phyloP scores from a whole-genome alignment of 2,113 vertebrate species.

The Cyrtonyx montezumae region DNA sequence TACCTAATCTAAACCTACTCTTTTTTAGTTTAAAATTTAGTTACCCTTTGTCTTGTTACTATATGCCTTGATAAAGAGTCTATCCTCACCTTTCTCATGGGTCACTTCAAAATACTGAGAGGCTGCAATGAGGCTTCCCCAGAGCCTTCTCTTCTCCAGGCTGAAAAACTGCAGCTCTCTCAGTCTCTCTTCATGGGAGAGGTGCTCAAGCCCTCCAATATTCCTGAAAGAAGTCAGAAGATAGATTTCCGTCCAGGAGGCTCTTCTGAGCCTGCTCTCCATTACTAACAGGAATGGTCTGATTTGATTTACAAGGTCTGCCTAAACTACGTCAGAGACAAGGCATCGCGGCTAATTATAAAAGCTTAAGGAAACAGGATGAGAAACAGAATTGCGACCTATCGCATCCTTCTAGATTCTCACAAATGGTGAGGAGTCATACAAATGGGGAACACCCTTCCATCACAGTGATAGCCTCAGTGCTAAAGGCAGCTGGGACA shows the following conservation, averaged over 20 bases:
- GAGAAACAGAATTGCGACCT: not conserved
- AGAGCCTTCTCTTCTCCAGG: not conserved
- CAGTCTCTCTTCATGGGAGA: not conserved
- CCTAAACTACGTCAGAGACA: not conserved
- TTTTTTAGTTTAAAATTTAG: not conserved
- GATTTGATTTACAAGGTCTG: not conserved
- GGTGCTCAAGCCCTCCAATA: not conserved
- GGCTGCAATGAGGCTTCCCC: not conserved
- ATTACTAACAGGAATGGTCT: not conserved
- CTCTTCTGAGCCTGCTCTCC: not conserved
- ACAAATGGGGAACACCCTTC: constrained; percentile 46
- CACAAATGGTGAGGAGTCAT: not conserved
- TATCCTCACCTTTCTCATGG: not conserved
- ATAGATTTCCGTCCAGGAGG: not conserved
- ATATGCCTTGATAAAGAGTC: not conserved
- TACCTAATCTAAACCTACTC: not conserved
- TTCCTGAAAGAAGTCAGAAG: not conserved
- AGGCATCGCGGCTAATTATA: not conserved
- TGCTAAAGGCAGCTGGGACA: not conserved
- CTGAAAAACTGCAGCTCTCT: not conserved
- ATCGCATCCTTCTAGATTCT: not conserved
- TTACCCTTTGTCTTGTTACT: not conserved
- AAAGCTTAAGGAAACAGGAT: not conserved
- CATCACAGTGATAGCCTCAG: not conserved
- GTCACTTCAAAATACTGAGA: not conserved